Conservation (phyloP, 2,797 vertebrate genomes). For the Malacoraja senta region DNA sequence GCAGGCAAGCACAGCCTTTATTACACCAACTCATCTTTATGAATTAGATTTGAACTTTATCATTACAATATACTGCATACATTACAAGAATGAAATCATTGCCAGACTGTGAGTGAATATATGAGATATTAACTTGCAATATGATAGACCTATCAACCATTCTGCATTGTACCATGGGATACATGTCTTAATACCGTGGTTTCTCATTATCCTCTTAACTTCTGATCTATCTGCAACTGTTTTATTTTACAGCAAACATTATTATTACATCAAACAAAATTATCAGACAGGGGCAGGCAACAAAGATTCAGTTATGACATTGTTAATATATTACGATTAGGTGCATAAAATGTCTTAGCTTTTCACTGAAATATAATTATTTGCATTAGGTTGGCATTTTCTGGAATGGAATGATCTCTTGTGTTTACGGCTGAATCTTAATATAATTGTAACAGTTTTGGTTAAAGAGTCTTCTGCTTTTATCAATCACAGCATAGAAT, state of each 20-base stretch:
- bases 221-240: slow-evolving; percentile 2
- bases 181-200: not conserved
- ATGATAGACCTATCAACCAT: slow-evolving; percentile 17
- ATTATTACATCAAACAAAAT: slow-evolving; percentile 17
- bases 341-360: slow-evolving; percentile 10
- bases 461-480: not conserved
- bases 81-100: slow-evolving; percentile 34
- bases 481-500: not conserved
- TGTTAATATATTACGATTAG: slow-evolving; percentile 4
- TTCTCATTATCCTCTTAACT: slow-evolving; percentile 30
- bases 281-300: not conserved
- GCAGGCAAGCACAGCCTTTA: slow-evolving; percentile 28
- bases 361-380: slow-evolving; percentile 14
- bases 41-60: slow-evolving; percentile 26
- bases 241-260: not conserved
- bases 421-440: not conserved
- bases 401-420: not conserved
- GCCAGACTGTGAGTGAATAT: slow-evolving; percentile 15
- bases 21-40: not conserved
- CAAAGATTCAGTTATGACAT: not conserved
- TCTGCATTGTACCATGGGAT: slow-evolving; percentile 1
- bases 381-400: not conserved
- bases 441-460: slow-evolving; percentile 12
- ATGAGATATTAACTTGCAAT: slow-evolving; percentile 30
- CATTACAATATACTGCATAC: slow-evolving; percentile 9